Base-by-base conservation (phyloP, 2,797 vertebrate genomes). In the Anableps anableps region DNA sequence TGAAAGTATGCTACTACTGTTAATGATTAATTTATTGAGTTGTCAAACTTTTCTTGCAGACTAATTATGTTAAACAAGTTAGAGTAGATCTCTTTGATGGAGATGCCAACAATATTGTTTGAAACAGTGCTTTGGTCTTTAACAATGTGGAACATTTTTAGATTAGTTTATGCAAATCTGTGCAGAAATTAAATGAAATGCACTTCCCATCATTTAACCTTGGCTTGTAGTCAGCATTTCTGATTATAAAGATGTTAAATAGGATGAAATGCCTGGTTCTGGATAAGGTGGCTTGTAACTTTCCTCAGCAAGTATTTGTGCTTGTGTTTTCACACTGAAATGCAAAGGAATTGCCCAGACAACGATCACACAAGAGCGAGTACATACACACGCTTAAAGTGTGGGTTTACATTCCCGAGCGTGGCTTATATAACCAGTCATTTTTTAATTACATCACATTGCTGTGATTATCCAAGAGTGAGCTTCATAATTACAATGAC, bases 391-490 rank as follows among this genome's bases (percentile, higher is more conserved):
- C 50, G 80, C 58, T 51, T 83, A n/a, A 45, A 71, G 2, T 71
- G 38, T 45, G 68, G 13, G n/a, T 71, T 87, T 16, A 34, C 78
- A 89, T 85, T 19, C 48, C 45, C 41, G 23, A 72, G 60, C 41
- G 1, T 47, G 45, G 31, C 72, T 93, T 93, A 91, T 50, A 75
- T 90, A 94, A 94, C 81, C 75, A 82, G 83, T 91, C 89, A 78
- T 53, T 73, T n/a, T 79, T 88, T 83, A 84, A 93, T 93, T 88
- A 88, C 89, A 77, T 90, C 86, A 84, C 77, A 80, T 64, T 47
- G 86, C 72, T 77, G 83, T 83, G 87, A 88, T 89, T 88, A 87
- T 88, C 87, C 81, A 93, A 90, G 79, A 29, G 34, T 17, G 83
- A 85, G 79, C 82, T 81, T 77, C 81, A 62, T 53, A 85, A 86